Evolutionary conservation across 2,113 vertebrate genomes (phyloP).

Genomic region (Mola mola): DNA sequence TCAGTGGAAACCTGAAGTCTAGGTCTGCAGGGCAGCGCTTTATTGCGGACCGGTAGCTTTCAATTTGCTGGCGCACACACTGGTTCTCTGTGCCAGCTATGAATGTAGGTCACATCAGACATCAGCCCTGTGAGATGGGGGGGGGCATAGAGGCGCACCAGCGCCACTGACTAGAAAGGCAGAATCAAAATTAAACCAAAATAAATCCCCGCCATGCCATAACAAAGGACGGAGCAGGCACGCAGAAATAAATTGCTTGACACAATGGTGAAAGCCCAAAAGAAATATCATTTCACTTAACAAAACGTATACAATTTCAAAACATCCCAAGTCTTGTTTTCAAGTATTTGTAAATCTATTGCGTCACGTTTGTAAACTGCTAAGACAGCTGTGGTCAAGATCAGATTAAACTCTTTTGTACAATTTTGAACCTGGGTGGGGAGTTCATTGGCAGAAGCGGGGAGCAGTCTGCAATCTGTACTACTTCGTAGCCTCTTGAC

Average conservation of each 20-base stretch:
- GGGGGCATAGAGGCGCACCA: constrained; percentile 21
- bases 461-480: constrained; percentile 34
- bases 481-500: constrained; percentile 45
- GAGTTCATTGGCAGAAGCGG: constrained; percentile 5
- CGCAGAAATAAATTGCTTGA: constrained; percentile 20
- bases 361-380: too few relatives aligned
- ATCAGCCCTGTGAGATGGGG: constrained; percentile 42
- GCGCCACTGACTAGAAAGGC: constrained; percentile 41
- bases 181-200: constrained; percentile 54
- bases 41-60: constrained; percentile 43
- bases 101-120: constrained; percentile 82
- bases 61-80: constrained; percentile 61
- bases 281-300: background rate
- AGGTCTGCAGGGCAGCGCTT: constrained; percentile 31
- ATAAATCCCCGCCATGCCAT: constrained; percentile 55
- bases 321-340: background rate
- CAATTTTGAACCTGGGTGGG: too few relatives aligned
- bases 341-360: background rate
- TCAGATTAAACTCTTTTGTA: background rate
- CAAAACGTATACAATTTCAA: background rate
- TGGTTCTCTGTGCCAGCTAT: constrained; percentile 65
- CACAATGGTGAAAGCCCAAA: background rate
- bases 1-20: constrained; percentile 56
- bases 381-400: too few relatives aligned
- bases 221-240: constrained; percentile 55